These are phyloP conservation scores for Nibea coibor DNA, from an alignment of 2,113 vertebrate species.

Conservation along the genomic window DNA sequence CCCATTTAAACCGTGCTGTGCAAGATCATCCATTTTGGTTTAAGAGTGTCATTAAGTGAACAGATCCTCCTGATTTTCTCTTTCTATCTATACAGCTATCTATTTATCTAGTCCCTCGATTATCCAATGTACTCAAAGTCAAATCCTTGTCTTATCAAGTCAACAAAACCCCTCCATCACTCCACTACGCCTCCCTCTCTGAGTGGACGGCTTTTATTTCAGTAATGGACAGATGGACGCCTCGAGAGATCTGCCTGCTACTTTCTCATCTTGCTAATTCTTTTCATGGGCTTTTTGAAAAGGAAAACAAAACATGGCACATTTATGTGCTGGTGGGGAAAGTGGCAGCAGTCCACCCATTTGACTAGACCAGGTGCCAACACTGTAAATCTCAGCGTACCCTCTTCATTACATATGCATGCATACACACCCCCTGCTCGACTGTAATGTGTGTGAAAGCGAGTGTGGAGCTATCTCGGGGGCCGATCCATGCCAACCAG, in stretches of 20 bases:
- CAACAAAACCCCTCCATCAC: slow-evolving; percentile 28
- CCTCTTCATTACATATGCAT: slow-evolving; percentile 41
- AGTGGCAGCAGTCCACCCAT: slow-evolving; percentile 62
- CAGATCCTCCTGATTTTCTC: slow-evolving; percentile 12
- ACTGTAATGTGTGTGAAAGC: slow-evolving; percentile 17
- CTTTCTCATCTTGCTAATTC: slow-evolving; percentile 76
- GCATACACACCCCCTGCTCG: not conserved
- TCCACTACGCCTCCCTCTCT: slow-evolving; percentile 5
- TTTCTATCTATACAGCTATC: not conserved
- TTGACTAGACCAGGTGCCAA: slow-evolving; percentile 55
- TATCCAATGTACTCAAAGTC: slow-evolving; percentile 34
- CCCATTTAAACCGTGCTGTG: not conserved
- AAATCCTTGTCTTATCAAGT: slow-evolving; percentile 50
- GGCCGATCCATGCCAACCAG: slow-evolving; percentile 60
- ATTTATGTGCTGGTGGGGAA: slow-evolving; percentile 50
- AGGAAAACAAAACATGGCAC: slow-evolving; percentile 70
- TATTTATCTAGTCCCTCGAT: slow-evolving; percentile 28
- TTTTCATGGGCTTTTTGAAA: slow-evolving; percentile 66
- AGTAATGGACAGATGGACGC: slow-evolving; percentile 79
- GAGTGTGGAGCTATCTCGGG: slow-evolving; percentile 36
- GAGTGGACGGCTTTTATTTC: slow-evolving; percentile 62
- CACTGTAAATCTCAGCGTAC: slow-evolving; percentile 66
- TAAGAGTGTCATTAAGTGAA: slow-evolving; percentile 23
- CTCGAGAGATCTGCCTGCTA: slow-evolving; percentile 62
- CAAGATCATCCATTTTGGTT: slow-evolving; percentile 17